A percentile compares a stretch with the other conserved stretches of the same genome.
phyloP scores from a whole-genome alignment of 2,797 vertebrate species.

The Tadarida brasiliensis region DNA sequence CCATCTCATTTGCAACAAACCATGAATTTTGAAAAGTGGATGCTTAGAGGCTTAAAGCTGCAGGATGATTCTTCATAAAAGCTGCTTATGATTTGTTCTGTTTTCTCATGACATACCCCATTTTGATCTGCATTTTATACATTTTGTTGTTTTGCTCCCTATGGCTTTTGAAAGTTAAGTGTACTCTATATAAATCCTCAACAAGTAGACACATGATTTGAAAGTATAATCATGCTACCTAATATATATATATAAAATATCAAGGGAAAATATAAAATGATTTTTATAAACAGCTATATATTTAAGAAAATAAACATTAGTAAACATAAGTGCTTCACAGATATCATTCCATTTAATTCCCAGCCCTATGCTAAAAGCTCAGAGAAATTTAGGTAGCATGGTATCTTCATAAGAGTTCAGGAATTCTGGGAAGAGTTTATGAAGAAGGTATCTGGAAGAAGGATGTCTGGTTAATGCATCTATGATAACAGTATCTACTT shows the following conservation, averaged over 20 bases:
- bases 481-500: neutral
- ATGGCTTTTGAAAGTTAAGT: conserved; percentile 1
- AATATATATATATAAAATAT: neutral
- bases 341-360: neutral
- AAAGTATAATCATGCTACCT: neutral
- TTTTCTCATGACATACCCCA: neutral
- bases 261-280: neutral
- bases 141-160: conserved; percentile 36
- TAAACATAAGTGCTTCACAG: neutral
- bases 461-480: neutral
- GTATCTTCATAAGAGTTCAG: neutral
- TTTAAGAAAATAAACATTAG: neutral
- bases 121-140: conserved; percentile 49
- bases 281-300: neutral
- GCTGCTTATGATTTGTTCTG: neutral
- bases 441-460: neutral
- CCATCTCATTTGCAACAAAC: neutral
- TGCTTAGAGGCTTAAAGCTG: neutral
- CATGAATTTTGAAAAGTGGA: conserved; percentile 9
- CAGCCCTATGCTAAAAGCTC: neutral
- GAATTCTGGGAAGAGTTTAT: neutral
- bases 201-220: neutral
- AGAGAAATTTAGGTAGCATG: neutral
- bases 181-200: neutral
- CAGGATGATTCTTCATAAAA: neutral